These are phyloP conservation scores for Eretmochelys imbricata DNA, from an alignment of 2,113 vertebrate genomes.

Conservation along the genomic window DNA sequence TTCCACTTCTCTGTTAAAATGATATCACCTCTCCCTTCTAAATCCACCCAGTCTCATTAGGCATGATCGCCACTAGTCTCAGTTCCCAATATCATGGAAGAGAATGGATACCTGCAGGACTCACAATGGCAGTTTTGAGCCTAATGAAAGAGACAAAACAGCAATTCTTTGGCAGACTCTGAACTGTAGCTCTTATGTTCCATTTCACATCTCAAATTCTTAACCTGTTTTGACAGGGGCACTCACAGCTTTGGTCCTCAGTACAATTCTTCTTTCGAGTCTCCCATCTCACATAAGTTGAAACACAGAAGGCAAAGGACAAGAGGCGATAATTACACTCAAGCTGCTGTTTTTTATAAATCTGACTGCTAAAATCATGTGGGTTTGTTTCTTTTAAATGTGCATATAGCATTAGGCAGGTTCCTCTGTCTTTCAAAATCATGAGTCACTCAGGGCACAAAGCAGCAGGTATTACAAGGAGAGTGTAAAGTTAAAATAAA, in stretches of 20 bases:
- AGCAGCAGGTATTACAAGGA: not conserved
- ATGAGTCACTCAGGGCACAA: not conserved
- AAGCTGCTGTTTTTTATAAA: not conserved
- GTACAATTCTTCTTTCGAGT: not conserved
- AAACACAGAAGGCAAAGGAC: not conserved
- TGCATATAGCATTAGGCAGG: not conserved
- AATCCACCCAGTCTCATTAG: not conserved
- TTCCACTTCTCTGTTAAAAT: not conserved
- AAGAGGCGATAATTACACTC: not conserved
- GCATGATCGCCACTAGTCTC: not conserved
- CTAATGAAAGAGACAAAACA: not conserved
- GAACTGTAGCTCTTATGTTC: not conserved
- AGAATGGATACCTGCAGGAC: not conserved
- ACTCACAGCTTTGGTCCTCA: not conserved
- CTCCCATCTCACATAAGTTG: not conserved
- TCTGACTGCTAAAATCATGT: not conserved
- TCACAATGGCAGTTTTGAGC: not conserved
- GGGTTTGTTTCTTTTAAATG: not conserved
- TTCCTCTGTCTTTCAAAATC: not conserved
- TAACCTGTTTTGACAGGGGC: not conserved
- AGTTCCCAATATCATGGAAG: not conserved
- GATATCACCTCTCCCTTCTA: not conserved
- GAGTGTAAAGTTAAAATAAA: not conserved
- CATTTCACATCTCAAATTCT: not conserved
- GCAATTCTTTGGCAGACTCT: not conserved